These are phyloP conservation scores for Pseudocheirus occidentalis DNA, from an alignment of 2,797 vertebrate genomes.

Conservation along the genomic window DNA sequence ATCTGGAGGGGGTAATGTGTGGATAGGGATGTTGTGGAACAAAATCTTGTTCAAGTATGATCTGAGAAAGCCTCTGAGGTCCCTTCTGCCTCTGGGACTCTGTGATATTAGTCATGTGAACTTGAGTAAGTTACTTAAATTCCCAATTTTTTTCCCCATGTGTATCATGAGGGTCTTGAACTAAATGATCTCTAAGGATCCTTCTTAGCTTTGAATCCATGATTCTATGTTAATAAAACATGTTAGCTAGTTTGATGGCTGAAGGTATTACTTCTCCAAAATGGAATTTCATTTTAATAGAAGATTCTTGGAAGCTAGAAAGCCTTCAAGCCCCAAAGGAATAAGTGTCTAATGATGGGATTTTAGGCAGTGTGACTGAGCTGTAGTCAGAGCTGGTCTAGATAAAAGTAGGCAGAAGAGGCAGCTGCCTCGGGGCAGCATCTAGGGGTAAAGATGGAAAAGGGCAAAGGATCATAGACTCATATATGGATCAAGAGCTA, in stretches of 20 bases:
- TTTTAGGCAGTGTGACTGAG: background rate
- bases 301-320: background rate
- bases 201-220: background rate
- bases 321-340: slow-evolving; percentile 1
- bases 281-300: background rate
- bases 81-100: background rate
- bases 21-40: background rate
- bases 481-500: background rate
- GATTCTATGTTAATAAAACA: background rate
- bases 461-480: background rate
- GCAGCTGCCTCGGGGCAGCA: background rate
- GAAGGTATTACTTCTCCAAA: background rate
- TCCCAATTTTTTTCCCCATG: background rate
- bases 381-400: background rate
- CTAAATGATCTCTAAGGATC: background rate
- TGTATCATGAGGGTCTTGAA: background rate
- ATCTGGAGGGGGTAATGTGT: background rate
- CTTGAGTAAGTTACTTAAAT: background rate
- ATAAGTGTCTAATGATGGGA: background rate
- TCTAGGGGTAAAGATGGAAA: background rate
- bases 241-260: background rate
- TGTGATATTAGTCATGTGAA: background rate
- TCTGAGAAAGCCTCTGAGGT: background rate
- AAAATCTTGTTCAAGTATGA: background rate
- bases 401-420: background rate